Conservation (phyloP, 2,113 vertebrate genomes). For the Paedocypris sp. region DNA sequence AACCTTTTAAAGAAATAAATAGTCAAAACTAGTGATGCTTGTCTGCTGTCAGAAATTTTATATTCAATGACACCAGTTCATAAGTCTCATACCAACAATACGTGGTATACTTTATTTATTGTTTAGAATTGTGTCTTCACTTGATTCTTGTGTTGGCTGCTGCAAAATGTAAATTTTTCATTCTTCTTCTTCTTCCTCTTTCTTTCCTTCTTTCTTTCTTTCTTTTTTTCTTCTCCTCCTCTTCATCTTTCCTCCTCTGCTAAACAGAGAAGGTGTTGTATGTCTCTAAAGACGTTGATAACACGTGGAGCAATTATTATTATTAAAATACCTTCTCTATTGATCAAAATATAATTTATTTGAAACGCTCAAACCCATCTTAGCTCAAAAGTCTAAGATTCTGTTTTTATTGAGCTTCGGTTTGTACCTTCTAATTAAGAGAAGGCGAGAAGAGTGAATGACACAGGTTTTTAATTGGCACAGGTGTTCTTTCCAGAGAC, state of each 20-base stretch:
- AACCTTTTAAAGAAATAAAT: background rate
- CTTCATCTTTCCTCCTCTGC: too few relatives aligned
- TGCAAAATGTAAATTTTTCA: too few relatives aligned
- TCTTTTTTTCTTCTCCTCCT: too few relatives aligned
- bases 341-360: background rate
- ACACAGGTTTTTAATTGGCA: constrained; percentile 13
- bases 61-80: too few relatives aligned
- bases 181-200: too few relatives aligned
- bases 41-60: too few relatives aligned
- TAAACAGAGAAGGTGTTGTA: constrained; percentile 13
- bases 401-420: background rate
- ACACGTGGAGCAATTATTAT: constrained; percentile 11
- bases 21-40: too few relatives aligned
- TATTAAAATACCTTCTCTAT: background rate
- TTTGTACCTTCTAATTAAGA: background rate
- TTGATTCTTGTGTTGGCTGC: too few relatives aligned
- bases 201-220: too few relatives aligned
- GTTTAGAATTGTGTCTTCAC: too few relatives aligned
- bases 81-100: too few relatives aligned
- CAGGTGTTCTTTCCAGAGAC: background rate
- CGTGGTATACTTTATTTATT: too few relatives aligned
- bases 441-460: background rate
- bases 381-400: background rate
- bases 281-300: constrained; percentile 18
- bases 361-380: background rate